Conservation (phyloP, 2,797 vertebrate genomes). For the Chaunax sp. region DNA sequence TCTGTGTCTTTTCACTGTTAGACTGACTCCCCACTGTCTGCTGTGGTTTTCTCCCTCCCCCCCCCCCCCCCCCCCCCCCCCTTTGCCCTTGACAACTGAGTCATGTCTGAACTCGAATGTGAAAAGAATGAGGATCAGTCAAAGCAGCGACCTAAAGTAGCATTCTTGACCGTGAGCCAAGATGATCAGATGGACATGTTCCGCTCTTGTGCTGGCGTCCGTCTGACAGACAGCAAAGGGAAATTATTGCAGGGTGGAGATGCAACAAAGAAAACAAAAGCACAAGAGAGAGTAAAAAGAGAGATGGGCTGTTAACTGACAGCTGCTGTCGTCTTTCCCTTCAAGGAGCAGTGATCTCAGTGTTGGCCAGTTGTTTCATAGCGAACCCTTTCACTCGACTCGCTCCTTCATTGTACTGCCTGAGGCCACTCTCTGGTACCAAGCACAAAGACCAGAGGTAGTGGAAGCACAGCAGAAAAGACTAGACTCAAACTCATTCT, state of each 20-base stretch:
- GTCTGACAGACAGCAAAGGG: neutral
- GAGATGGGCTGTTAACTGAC: conserved; percentile 13
- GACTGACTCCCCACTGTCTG: conserved; percentile 70
- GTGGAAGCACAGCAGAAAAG: conserved; percentile 21
- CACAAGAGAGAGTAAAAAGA: neutral
- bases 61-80: conserved; percentile 5
- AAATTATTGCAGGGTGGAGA: conserved; percentile 7
- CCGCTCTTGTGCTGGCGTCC: neutral
- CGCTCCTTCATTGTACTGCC: conserved; percentile 24
- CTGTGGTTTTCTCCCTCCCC: conserved; percentile 45
- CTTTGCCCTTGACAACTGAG: conserved; percentile 54
- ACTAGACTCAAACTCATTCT: conserved; percentile 9
- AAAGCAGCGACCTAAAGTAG: conserved; percentile 40
- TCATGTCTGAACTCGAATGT: conserved; percentile 42
- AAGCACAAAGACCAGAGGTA: conserved; percentile 39
- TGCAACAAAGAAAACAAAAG: conserved; percentile 25
- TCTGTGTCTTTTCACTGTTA: conserved; percentile 50
- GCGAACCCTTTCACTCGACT: conserved; percentile 33
- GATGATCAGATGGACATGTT: conserved; percentile 26
- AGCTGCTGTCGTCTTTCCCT: conserved; percentile 22
- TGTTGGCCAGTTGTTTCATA: conserved; percentile 20
- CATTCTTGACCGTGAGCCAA: conserved; percentile 37
- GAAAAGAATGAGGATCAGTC: conserved; percentile 49
- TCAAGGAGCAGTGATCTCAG: conserved; percentile 15
- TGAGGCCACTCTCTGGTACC: conserved; percentile 35